Base-by-base conservation (phyloP, 1,140 invertebrate genomes). In the Heliconius melpomene region DNA sequence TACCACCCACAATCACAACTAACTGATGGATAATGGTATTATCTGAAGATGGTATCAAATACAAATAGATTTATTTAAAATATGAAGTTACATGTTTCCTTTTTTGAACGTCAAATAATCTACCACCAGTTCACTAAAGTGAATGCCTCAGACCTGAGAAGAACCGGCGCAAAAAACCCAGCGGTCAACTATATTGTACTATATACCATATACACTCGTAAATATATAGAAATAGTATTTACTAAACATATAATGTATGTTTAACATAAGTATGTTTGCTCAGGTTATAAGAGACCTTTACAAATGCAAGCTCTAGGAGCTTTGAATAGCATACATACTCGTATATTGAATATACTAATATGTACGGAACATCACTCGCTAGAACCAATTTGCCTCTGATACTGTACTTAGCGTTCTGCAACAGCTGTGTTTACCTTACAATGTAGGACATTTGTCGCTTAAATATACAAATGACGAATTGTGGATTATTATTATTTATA, bases 371-470 rank as follows among this genome's bases (percentile, higher is more conserved):
- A 73, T 23, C 72, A 57, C 32, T 60, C 74, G 54, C 74, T 20
- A 3, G 74, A 32, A 74, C 40, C 74, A 57, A 75, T 75, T 75
- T 75, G 23, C 74, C n/a, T 38, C 54, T 75, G 57, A 75, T 75
- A 75, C 74, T 75, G 60, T 66, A 66, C 60, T 66, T 66, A 66
- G 60, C 6, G 60, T 29, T 26, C 60, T 66, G 23, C 60, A 66
- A 16, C 60, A 66, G 60, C 60, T 66, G 60, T 29, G 29, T 29
- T 66, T 66, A 66, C 60, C 60, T 66, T 29, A 29, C 3, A 29
- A 66, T 66, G 26, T 26, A 16, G 8, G 60, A 66, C 26, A 66
- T 66, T 66, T 66, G 23, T 3, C 6, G 26, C 16, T 26, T 29
- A 26, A 13, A 29, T 66, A 9, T 66, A 66, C 9, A 26, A 66